phyloP scores from a whole-genome alignment of 2,888 invertebrate species.

The Microplitis deprimator region DNA sequence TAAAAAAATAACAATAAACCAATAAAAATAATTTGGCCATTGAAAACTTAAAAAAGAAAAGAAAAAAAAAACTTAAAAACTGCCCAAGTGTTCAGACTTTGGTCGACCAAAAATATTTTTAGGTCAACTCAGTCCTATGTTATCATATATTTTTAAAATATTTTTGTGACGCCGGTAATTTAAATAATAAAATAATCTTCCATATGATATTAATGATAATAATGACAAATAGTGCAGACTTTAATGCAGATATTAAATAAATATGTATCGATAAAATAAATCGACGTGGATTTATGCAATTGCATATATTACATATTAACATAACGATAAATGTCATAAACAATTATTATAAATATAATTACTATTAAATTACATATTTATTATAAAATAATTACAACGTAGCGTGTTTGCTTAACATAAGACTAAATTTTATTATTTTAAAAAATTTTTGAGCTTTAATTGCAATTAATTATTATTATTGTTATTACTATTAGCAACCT shows the following conservation, averaged over 20 bases:
- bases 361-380: conserved; percentile 21
- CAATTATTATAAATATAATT: conserved; percentile 10
- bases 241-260: background rate
- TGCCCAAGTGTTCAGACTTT: conserved; percentile 53
- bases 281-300: conserved; percentile 22
- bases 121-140: conserved; percentile 20
- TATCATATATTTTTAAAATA: conserved; percentile 28
- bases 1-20: background rate
- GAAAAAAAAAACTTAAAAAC: conserved; percentile 37
- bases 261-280: conserved; percentile 2
- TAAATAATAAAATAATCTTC: background rate
- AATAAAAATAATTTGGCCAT: conserved; percentile 18
- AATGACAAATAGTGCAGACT: background rate
- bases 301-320: background rate
- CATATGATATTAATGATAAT: background rate
- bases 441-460: conserved; percentile 2
- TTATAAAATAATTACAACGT: background rate
- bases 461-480: background rate
- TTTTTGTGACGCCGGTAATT: conserved; percentile 14
- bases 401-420: background rate
- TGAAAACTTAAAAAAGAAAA: conserved; percentile 1
- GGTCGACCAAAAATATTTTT: conserved; percentile 20
- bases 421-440: conserved; percentile 12
- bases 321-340: conserved; percentile 11
- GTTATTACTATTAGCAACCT: background rate